Evolutionary conservation across 2,113 vertebrate genomes (phyloP), one percentile per base, ranked within the genome.

Genomic region (Maccullochella peelii): DNA sequence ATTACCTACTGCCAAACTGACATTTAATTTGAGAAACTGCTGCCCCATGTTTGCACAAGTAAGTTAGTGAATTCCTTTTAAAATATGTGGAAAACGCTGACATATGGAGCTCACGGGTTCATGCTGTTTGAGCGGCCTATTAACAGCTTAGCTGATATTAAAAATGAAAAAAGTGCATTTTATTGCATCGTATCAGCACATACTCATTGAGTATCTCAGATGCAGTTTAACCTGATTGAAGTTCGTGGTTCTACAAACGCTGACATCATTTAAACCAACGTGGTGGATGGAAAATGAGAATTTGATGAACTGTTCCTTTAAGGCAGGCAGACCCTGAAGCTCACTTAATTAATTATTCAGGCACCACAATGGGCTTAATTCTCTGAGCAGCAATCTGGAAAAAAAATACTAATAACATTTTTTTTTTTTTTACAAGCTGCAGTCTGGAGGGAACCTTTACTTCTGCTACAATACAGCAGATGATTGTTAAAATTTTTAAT

Each of bases 401-500:
- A 80, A 71, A 80, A 15, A 81, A 77, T 18, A 71, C 36, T 52
- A 55, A 55, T 38, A 77, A 21, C 0, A 23, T 59, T 63, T 62
- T 73, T 55, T 73, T n/a, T 59, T 63, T 62, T 73, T 55, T 73
- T n/a, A 25, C 27, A 66, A 74, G 73, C 69, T 74, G 63, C 36
- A 55, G 81, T 84, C 88, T 75, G 70, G 47, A 49, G 81, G 81
- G 69, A 78, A 33, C 69, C 55, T 83, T 80, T 25, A 68, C 57
- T 62, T 68, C 49, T 44, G 47, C 72, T 23, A 68, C 61, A 80
- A 27, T 49, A 57, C 75, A 65, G 36, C 49, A 23, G 21, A 73
- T 73, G 70, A 85, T 63, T 44, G 44, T 54, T 68, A 74, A 25
- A 54, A 27, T 44, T 79, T 79, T 76, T 82, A 85, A 87, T 89